These are phyloP conservation scores for Sardinella longiceps DNA, from an alignment of 2,797 vertebrate genomes.

Conservation along the genomic window DNA sequence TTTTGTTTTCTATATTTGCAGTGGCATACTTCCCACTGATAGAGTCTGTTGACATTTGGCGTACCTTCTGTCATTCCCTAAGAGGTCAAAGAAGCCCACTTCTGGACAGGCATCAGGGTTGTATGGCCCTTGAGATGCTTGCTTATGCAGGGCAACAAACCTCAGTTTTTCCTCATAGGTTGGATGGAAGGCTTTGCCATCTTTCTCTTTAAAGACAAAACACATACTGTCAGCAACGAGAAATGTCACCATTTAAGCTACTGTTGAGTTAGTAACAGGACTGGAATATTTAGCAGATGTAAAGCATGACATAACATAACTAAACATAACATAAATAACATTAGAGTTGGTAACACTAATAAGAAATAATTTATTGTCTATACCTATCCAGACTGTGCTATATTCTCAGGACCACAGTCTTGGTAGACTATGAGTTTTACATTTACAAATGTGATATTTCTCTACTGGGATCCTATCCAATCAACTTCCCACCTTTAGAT, in stretches of 20 bases:
- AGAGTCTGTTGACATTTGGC: constrained; percentile 35
- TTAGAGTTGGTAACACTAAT: neutral
- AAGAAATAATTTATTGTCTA: neutral
- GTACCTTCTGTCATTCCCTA: constrained; percentile 97
- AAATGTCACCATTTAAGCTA: neutral
- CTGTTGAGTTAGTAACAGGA: neutral
- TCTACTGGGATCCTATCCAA: no score
- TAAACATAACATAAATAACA: no score
- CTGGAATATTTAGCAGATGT: neutral
- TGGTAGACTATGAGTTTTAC: no score
- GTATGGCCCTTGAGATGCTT: constrained; percentile 90
- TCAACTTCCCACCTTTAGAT: neutral
- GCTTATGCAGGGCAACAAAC: constrained; percentile 93
- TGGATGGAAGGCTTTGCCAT: constrained; percentile 98
- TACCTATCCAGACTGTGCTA: no score
- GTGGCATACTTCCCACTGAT: neutral
- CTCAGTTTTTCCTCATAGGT: constrained; percentile 97
- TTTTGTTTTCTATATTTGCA: no score
- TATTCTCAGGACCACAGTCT: no score
- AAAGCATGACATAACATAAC: no score
- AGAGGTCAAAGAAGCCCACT: constrained; percentile 96
- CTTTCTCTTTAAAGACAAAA: constrained; percentile 83
- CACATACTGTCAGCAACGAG: neutral
- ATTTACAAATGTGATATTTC: no score
- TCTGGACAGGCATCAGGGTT: constrained; percentile 93